Base-by-base conservation (phyloP, 2,113 vertebrate genomes). In the Indicator maculatus region DNA sequence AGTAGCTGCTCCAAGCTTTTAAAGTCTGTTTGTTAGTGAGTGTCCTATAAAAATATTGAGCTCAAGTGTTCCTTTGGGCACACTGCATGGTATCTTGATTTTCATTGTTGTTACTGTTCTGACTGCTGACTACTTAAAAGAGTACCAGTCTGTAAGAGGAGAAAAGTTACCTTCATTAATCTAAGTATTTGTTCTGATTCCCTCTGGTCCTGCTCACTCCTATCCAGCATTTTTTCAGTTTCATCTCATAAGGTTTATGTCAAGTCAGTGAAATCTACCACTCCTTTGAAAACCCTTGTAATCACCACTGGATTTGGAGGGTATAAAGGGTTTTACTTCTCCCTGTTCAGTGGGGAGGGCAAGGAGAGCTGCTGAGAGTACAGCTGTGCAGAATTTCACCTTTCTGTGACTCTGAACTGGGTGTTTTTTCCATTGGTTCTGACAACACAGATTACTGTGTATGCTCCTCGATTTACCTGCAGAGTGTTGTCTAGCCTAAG, bases 31-130 rank as follows among this genome's bases (percentile, higher is more conserved):
- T 69, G 7, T 66, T 87, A 63, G 70, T 59, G n/a, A 60, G 21
- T 16, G 12, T 45, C 28, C 66, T 83, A 14, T 86, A 63, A 80
- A 88, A 83, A 86, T 52, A 74, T 3, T 65, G 59, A 74, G 50
- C n/a, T 88, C 8, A 31, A 58, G n/a, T 8, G 18, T 44, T 91
- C 33, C 67, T 93, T 50, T 79, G 63, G 39, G 28, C 38, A 19
- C n/a, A 2, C 31, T 73, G 59, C 93, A 81, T 83, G 71, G 52
- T 77, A 50, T 79, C 45, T 73, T 61, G 8, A 8, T 74, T 39
- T 84, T 91, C 80, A 58, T 81, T 66, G 26, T 17, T 86, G 61
- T 74, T 91, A 84, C 27, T 92, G 63, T 73, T 93, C 59, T 83
- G 59, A 76, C 60, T 83, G 41, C 41, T 44, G 41, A 44, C 41